Conservation (phyloP, 2,888 invertebrate genomes). For the Eupithecia pulchellata region DNA sequence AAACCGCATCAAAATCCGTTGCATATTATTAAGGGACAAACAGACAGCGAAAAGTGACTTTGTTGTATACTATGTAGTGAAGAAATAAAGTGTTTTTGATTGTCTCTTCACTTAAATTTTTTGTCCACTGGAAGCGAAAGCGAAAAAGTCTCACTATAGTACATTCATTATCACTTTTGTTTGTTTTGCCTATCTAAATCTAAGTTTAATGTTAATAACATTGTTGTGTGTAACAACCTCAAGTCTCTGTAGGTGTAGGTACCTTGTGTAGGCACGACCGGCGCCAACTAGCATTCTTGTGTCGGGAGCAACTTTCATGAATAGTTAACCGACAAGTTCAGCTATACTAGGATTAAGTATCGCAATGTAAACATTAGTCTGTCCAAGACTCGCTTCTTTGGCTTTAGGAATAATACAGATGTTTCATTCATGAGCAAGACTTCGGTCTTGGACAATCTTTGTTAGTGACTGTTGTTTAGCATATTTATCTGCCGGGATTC, state of each 20-base stretch:
- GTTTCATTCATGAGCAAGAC: slow-evolving; percentile 50
- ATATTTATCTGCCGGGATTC: slow-evolving; percentile 24
- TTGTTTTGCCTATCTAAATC: too few species aligned
- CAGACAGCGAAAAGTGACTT: too few species aligned
- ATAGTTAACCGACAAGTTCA: slow-evolving; percentile 77
- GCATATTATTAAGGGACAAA: too few species aligned
- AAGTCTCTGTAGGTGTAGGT: slow-evolving; percentile 19
- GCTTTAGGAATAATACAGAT: slow-evolving; percentile 51
- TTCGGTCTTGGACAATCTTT: too few species aligned
- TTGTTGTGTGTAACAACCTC: slow-evolving; percentile 27
- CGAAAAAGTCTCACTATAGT: too few species aligned
- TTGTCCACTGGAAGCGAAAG: too few species aligned
- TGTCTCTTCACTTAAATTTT: too few species aligned
- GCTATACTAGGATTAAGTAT: slow-evolving; percentile 58
- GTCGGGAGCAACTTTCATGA: slow-evolving; percentile 81
- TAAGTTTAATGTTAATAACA: too few species aligned
- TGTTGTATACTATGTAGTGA: too few species aligned
- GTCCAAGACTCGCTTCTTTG: slow-evolving; percentile 49
- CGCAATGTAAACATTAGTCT: slow-evolving; percentile 59
- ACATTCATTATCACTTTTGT: too few species aligned
- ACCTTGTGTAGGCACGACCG: slow-evolving; percentile 48
- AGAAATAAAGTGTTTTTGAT: too few species aligned
- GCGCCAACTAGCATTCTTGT: slow-evolving; percentile 79
- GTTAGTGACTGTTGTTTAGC: slow-evolving; percentile 35
- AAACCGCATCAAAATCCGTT: too few species aligned